phyloP scores from a whole-genome alignment of 2,888 invertebrate genomes.

The Cosmia pyralina region DNA sequence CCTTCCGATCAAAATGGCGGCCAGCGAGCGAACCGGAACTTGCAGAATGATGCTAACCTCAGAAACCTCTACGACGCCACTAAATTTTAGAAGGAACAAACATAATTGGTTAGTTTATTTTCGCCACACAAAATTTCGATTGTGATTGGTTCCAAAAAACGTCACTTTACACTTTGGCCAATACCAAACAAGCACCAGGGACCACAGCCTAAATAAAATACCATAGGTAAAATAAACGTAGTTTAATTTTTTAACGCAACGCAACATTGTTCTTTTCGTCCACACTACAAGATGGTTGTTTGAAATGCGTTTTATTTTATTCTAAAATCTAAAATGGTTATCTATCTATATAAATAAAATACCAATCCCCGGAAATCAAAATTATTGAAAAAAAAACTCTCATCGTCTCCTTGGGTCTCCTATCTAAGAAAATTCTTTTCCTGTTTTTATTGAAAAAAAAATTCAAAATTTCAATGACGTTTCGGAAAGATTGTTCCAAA shows the following conservation, averaged over 20 bases:
- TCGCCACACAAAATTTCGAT: rapidly evolving
- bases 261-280: background rate
- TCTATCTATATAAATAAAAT: too few relatives aligned
- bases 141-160: background rate
- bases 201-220: background rate
- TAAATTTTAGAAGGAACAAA: background rate
- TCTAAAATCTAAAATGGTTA: too few relatives aligned
- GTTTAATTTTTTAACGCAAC: background rate
- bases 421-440: too few relatives aligned
- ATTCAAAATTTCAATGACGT: too few relatives aligned
- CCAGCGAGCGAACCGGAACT: conserved; percentile 53
- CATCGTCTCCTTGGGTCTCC: too few relatives aligned
- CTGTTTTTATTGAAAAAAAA: too few relatives aligned
- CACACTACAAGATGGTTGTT: background rate
- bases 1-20: conserved; percentile 67
- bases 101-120: conserved; percentile 9
- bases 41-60: conserved; percentile 42
- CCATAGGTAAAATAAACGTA: background rate
- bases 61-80: conserved; percentile 4
- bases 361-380: too few relatives aligned
- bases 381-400: too few relatives aligned
- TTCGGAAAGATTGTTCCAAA: too few relatives aligned
- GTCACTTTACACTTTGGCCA: background rate
- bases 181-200: background rate
- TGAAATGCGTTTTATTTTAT: too few relatives aligned